Conservation (phyloP, 2,888 invertebrate species). For the Leptinotarsa haldemani region DNA sequence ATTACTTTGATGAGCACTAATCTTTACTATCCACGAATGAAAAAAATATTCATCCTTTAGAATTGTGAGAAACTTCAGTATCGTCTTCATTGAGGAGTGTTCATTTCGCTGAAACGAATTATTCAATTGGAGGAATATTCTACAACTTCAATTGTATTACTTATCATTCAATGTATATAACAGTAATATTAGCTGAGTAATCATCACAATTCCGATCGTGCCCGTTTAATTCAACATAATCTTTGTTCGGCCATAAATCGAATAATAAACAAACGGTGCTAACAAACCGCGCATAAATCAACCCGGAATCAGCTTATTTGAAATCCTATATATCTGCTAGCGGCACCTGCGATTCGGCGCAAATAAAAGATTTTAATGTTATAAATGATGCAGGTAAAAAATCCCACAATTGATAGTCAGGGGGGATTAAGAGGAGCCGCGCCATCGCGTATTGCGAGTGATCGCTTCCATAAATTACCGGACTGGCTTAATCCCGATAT, state of each 20-base stretch:
- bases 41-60: too few relatives aligned
- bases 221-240: slow-evolving; percentile 21
- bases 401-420: slow-evolving; percentile 67
- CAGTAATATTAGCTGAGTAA: background rate
- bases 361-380: slow-evolving; percentile 61
- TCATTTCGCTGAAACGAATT: too few relatives aligned
- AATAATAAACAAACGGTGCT: slow-evolving; percentile 54
- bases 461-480: slow-evolving; percentile 62
- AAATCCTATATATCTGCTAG: slow-evolving; percentile 48
- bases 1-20: too few relatives aligned
- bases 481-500: slow-evolving; percentile 65
- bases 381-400: slow-evolving; percentile 64
- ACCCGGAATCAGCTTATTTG: slow-evolving; percentile 53
- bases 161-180: background rate
- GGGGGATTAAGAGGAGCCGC: slow-evolving; percentile 62
- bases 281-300: slow-evolving; percentile 56
- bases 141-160: too few relatives aligned
- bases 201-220: background rate
- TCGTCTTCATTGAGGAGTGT: too few relatives aligned
- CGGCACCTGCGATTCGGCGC: slow-evolving; percentile 61
- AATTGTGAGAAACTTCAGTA: too few relatives aligned
- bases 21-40: too few relatives aligned
- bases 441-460: slow-evolving; percentile 48
- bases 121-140: too few relatives aligned
- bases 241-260: slow-evolving; percentile 46